Base-by-base conservation (phyloP, 2,888 invertebrate genomes). In the Drepana falcataria region DNA sequence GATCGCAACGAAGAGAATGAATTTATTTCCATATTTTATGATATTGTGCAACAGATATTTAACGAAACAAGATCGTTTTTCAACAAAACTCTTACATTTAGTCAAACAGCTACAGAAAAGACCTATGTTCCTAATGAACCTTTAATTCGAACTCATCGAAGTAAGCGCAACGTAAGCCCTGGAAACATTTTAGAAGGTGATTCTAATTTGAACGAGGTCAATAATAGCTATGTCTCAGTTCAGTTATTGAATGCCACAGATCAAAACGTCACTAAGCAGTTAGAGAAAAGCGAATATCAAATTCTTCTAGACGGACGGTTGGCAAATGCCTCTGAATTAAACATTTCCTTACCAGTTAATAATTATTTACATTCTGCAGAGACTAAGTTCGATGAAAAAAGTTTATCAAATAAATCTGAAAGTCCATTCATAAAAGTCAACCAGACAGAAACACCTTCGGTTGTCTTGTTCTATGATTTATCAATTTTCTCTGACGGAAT, bases 401-500 rank as follows among this genome's bases (percentile, higher is more conserved):
- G 9, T 44, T 3, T 4, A 4, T 6, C 9, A 2, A 44, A 44
- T 44, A 44, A 44, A 4, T 2, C 44, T 44, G 44, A 44, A 9
- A 9, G 44, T 44, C 44, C 6, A 9, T 4, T 44, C 2, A 48
- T 6, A 41, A 57, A 47, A 55, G 52, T 51, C 3, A 66, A 66
- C 55, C 67, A 60, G 54, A 61, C 71, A 44, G 75, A 75, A 5
- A 51, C 58, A 5, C 71, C 77, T 21, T 70, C 78, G 65, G 58
- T 81, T 33, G 63, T 83, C 41, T 49, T 83, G 35, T 71, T 84
- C 58, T 81, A 83, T 55, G 83, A 84, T 55, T 71, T 83, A 53
- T 72, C 77, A 6, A 49, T 76, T 5, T 54, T 79, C 56, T 68
- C 77, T 34, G 76, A 78, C 51, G 60, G 59, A 3, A 41, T 68